phyloP scores from a whole-genome alignment of 2,888 invertebrate genomes.

The Drosophila cognata region DNA sequence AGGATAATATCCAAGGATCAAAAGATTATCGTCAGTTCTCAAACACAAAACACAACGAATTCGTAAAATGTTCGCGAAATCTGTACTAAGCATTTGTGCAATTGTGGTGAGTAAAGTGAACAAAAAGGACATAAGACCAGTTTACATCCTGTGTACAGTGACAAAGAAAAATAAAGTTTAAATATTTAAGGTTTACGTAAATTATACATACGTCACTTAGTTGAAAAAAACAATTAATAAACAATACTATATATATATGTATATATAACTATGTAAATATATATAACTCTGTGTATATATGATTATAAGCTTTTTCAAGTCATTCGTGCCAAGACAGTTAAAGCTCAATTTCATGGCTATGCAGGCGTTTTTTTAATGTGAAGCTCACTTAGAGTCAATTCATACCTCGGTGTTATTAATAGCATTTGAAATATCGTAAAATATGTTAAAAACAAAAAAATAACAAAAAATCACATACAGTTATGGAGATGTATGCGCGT shows the following conservation, averaged over 20 bases:
- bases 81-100: constrained; percentile 65
- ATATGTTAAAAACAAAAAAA: constrained; percentile 15
- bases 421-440: constrained; percentile 47
- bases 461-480: constrained; percentile 12
- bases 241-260: neutral
- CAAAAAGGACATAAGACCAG: constrained; percentile 20
- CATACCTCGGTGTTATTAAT: constrained; percentile 44
- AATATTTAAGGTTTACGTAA: constrained; percentile 4
- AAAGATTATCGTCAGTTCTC: neutral
- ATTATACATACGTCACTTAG: constrained; percentile 29
- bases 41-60: constrained; percentile 8
- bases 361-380: constrained; percentile 28
- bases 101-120: constrained; percentile 80
- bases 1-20: constrained; percentile 46
- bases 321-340: constrained; percentile 39
- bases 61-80: constrained; percentile 75
- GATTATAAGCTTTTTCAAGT: constrained; percentile 7
- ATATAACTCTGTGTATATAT: neutral
- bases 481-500: constrained; percentile 29
- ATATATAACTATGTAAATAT: neutral
- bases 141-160: constrained; percentile 27
- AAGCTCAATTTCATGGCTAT: constrained; percentile 46
- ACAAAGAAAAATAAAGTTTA: constrained; percentile 3
- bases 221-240: neutral
- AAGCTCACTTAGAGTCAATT: constrained; percentile 25